A percentile compares a stretch with the other conserved stretches of the same genome.
phyloP scores from a whole-genome alignment of 2,113 vertebrate genomes.

The Alces alces region DNA sequence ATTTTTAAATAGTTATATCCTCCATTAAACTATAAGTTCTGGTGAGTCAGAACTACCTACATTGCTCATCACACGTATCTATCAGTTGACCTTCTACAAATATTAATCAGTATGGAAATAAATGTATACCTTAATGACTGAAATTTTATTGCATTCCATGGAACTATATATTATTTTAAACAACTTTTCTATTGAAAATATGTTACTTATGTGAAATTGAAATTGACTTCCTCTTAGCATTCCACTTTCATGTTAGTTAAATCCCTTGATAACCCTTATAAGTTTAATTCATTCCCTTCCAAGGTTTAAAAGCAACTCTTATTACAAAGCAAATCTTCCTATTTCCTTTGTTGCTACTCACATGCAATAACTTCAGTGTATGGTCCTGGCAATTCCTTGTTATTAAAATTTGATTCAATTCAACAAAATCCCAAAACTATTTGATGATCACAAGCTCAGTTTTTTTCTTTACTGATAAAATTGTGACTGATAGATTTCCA shows the following conservation, averaged over 20 bases:
- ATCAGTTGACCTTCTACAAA: not conserved
- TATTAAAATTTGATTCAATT: conserved; percentile 37
- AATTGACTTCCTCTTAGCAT: not conserved
- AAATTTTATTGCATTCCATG: not conserved
- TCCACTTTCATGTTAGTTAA: not conserved
- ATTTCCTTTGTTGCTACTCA: not conserved
- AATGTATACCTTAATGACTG: not conserved
- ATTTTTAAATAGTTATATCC: not conserved
- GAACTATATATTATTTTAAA: not conserved
- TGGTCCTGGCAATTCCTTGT: not conserved
- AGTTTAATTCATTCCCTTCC: conserved; percentile 11
- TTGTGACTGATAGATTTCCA: not conserved
- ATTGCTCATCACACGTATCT: not conserved
- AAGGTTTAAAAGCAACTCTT: conserved; percentile 27
- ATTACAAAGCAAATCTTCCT: not conserved
- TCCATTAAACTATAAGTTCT: not conserved
- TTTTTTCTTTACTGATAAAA: not conserved
- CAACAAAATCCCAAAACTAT: not conserved
- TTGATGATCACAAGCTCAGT: not conserved
- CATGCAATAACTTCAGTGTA: not conserved
- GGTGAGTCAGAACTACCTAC: not conserved
- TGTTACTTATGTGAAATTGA: not conserved
- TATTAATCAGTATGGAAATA: not conserved
- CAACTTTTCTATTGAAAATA: not conserved
- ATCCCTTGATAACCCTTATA: not conserved